A percentile compares a stretch with the other conserved stretches of the same genome.
phyloP scores from a whole-genome alignment of 2,113 vertebrate genomes.

The Atherinomorus stipes region DNA sequence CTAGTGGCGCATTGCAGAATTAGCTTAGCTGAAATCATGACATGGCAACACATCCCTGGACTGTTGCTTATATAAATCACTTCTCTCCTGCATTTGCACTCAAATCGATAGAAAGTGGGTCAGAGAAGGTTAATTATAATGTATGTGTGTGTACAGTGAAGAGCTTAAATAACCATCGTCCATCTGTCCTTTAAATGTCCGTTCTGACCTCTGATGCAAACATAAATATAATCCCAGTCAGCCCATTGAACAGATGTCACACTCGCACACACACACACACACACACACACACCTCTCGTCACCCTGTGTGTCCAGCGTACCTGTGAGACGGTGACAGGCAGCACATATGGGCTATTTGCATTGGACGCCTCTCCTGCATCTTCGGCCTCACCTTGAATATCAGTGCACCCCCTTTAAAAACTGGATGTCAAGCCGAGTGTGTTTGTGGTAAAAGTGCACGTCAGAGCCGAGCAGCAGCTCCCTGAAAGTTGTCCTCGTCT shows the following conservation, averaged over 20 bases:
- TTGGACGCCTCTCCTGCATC: slow-evolving; percentile 38
- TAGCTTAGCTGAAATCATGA: too few relatives aligned
- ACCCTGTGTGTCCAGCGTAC: neutral
- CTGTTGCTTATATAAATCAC: too few relatives aligned
- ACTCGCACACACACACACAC: too few relatives aligned
- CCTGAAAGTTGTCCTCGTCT: slow-evolving; percentile 36
- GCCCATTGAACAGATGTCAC: too few relatives aligned
- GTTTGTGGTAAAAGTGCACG: slow-evolving; percentile 2
- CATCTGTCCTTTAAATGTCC: slow-evolving; percentile 40
- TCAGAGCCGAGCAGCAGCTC: slow-evolving; percentile 38
- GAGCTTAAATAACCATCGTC: neutral
- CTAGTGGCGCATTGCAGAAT: too few relatives aligned
- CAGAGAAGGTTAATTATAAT: slow-evolving; percentile 31
- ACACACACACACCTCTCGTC: too few relatives aligned
- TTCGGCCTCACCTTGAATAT: slow-evolving; percentile 54
- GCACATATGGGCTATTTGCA: slow-evolving; percentile 68
- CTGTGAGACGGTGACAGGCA: slow-evolving; percentile 38
- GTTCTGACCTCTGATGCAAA: slow-evolving; percentile 28
- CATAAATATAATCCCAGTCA: neutral
- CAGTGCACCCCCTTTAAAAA: too few relatives aligned
- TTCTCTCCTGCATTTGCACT: too few relatives aligned
- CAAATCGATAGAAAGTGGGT: slow-evolving; percentile 10
- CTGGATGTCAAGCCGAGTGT: neutral
- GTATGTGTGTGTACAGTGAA: slow-evolving; percentile 17
- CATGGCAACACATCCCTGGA: too few relatives aligned